phyloP scores from a whole-genome alignment of 2,113 vertebrate genomes.

The Aplodontia rufa region DNA sequence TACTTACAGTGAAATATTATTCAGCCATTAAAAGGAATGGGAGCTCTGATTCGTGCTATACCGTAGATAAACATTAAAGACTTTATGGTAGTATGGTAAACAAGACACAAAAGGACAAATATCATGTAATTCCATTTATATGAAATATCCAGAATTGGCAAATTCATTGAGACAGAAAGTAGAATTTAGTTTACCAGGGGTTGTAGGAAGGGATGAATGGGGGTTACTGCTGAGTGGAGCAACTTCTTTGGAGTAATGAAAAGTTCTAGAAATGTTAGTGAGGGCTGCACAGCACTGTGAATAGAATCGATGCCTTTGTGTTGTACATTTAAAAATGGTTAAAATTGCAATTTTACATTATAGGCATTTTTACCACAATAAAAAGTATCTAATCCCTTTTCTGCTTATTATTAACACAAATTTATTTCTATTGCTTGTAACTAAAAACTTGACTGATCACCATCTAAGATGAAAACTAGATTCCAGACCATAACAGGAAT shows the following conservation, averaged over 20 bases:
- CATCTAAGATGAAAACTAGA: not conserved
- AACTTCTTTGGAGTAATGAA: not conserved
- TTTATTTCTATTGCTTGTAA: constrained; percentile 12
- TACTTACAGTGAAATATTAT: not conserved
- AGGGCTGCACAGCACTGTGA: not conserved
- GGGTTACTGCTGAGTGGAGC: not conserved
- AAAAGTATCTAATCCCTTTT: not conserved
- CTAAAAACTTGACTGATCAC: not conserved
- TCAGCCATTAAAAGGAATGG: not conserved
- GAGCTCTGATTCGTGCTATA: not conserved
- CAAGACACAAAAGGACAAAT: not conserved
- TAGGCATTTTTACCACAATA: not conserved
- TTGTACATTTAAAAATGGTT: not conserved
- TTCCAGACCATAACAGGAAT: not conserved
- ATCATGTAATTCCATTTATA: not conserved
- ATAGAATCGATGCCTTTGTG: not conserved
- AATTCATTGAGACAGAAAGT: not conserved
- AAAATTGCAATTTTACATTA: not conserved
- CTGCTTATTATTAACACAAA: not conserved
- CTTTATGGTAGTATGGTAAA: not conserved
- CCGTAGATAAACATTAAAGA: not conserved
- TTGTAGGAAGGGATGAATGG: not conserved
- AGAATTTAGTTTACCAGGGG: not conserved
- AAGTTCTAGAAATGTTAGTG: not conserved
- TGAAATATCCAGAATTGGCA: not conserved